Conservation (phyloP, 2,888 invertebrate genomes). For the Ormyrus rosae region DNA sequence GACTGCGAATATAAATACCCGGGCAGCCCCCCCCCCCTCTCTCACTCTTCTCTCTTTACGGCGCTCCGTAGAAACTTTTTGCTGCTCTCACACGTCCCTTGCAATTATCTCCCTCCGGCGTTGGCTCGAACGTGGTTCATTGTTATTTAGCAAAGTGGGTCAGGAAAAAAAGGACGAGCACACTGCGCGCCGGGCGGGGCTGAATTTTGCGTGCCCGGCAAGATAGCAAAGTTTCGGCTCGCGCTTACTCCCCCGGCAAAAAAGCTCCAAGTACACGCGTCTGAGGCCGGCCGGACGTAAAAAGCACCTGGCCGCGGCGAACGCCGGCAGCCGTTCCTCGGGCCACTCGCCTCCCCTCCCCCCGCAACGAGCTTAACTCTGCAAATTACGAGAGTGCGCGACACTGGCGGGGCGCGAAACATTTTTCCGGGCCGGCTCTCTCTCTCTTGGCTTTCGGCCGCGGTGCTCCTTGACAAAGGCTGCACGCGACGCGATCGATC, state of each 20-base stretch:
- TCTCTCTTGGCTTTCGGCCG: too few species aligned
- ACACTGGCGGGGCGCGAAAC: too few species aligned
- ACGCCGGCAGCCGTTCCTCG: slow-evolving; percentile 14
- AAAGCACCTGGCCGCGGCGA: slow-evolving; percentile 31
- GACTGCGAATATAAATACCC: background rate
- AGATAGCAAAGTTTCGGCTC: slow-evolving; percentile 42
- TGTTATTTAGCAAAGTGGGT: slow-evolving; percentile 38
- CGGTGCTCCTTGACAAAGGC: too few species aligned
- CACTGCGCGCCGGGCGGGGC: too few species aligned
- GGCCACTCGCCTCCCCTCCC: slow-evolving; percentile 3
- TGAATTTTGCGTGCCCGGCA: slow-evolving; percentile 31
- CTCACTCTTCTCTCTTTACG: background rate
- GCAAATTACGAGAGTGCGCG: slow-evolving; percentile 23
- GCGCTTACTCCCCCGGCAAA: background rate
- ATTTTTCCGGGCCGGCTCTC: too few species aligned
- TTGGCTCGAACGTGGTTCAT: slow-evolving; percentile 23
- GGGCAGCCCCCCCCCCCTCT: too few species aligned
- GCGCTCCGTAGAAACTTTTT: slow-evolving; percentile 21
- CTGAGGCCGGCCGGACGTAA: slow-evolving; percentile 11
- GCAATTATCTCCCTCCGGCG: slow-evolving; percentile 30
- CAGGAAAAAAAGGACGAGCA: slow-evolving; percentile 20
- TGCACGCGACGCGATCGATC: background rate
- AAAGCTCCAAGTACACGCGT: slow-evolving; percentile 24
- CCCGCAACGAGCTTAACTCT: slow-evolving; percentile 25
- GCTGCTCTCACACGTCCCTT: background rate